A percentile compares a stretch with the other conserved stretches of the same genome.
Conservation (phyloP, 2,888 invertebrate genomes). For the Lordiphosa andalusiaca region DNA sequence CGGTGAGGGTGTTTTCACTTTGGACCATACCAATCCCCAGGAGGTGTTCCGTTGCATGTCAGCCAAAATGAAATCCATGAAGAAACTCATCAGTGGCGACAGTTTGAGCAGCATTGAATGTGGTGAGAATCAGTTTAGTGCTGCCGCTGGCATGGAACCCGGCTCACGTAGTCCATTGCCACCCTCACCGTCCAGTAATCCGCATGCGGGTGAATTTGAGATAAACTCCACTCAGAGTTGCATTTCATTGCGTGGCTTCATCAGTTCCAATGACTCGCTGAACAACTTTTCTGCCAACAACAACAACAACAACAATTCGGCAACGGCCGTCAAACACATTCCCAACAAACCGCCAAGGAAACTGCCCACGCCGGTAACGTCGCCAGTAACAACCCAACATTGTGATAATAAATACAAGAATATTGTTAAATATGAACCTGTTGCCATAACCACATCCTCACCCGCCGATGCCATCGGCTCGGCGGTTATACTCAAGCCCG, state of each 20-base stretch:
- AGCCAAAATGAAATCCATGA: conserved; percentile 93
- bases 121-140: conserved; percentile 88
- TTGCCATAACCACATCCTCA: conserved; percentile 78
- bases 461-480: conserved; percentile 63
- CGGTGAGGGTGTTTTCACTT: conserved; percentile 90
- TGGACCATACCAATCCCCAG: conserved; percentile 90
- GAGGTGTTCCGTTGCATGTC: conserved; percentile 91
- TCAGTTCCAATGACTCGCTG: conserved; percentile 46
- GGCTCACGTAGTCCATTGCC: conserved; percentile 91
- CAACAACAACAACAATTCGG: conserved; percentile 44
- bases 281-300: conserved; percentile 39
- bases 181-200: conserved; percentile 82
- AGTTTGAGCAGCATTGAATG: conserved; percentile 85
- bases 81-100: conserved; percentile 88
- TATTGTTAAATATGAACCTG: conserved; percentile 79
- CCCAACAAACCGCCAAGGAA: conserved; percentile 80
- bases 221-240: conserved; percentile 77
- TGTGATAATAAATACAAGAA: conserved; percentile 77
- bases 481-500: conserved; percentile 73
- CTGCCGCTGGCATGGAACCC: conserved; percentile 88
- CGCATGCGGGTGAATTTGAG: conserved; percentile 75
- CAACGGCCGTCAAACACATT: conserved; percentile 65
- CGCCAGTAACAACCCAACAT: conserved; percentile 32
- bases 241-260: conserved; percentile 75
- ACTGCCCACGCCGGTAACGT: conserved; percentile 50